Base-by-base conservation (phyloP, 2,888 invertebrate species). In the Brassicogethes aeneus region DNA sequence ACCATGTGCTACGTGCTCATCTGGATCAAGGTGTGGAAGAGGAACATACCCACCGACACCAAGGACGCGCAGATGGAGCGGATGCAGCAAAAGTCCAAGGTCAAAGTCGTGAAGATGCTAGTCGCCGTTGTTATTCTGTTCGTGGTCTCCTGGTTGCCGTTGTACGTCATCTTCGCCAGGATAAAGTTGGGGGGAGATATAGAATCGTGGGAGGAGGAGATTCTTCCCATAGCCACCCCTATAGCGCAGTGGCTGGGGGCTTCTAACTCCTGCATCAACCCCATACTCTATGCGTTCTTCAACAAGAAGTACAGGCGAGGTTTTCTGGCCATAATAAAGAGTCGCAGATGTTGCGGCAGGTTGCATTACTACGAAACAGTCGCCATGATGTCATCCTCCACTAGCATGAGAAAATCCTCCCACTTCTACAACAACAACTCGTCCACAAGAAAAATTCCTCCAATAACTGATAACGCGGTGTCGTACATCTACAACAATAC, bases 261-360 rank as follows among this genome's bases (percentile, higher is more conserved):
- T 0, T 90, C 92, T 13, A 95, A 95, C 68, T 91, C 91, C 14
- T 93, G 93, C 74, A 92, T 94, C 60, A 95, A 95, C 68, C 94
- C 94, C 1, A 84, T 95, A 47, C 74, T 95, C 42, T 93, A 94
- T 66, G 91, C 92, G 2, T 93, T 92, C 70, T 92, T 94, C 70
- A 94, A 94, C 69, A 89, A 89, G 64, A 93, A 94, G 66, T 95
- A 87, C 67, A 75, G 93, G 10, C 79, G 85, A 44, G 93, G 93
- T 2, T 94, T 95, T 65, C 80, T 85, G 32, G 90, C 89, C 13
- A 89, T 92, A 48, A 75, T 91, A 34, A 85, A 86, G 66, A 89
- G 88, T 52, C 77, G 87, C 50, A 82, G 83, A 52, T 91, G 90
- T 66, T 91, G 90, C 61, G 88, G 88, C 17, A 77, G 87, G 42